Base-by-base conservation (phyloP, 2,888 invertebrate species). In the Caenorhabditis panamensis region DNA sequence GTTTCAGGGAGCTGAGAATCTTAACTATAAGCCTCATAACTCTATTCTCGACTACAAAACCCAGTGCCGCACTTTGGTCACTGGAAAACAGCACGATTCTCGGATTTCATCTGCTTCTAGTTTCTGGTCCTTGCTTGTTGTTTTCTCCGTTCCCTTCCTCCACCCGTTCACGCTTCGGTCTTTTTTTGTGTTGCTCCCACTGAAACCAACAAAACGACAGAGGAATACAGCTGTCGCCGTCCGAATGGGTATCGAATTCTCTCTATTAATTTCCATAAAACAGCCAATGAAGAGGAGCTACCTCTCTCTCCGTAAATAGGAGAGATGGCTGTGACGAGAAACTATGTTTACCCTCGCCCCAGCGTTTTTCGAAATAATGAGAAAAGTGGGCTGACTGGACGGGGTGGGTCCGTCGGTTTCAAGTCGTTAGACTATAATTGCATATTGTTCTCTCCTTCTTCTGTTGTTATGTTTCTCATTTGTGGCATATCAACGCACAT, bases 361-460 rank as follows among this genome's bases (percentile, higher is more conserved):
- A 28, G 11, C 54, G 54, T 62, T 62, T 66, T 62, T 54, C 62
- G 24, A 53, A 49, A 54, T 44, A 54, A 54, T 41, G 47, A 41
- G 53, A 44, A 11, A 53, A 59, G 53, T 18, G 54, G 54, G 16
- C 1, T 9, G 2, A 28, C 26, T 53, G 18, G 18, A 9, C 20
- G 20, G 28, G 26, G 53, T 8, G 9, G 16, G 20, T 20, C 54
- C 54, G 16, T 28, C n/a, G 51, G 51, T 53, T 61, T 71, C 37
- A 47, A 78, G 72, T 79, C 79, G 79, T 79, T 79, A 79, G 54
- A 47, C 49, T 66, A 79, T 79, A 79, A 79, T 79, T 79, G 72
- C 79, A 79, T 79, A 79, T 79, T 73, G 61, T 68, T 20, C 49
- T 58, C 62, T 56, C 26, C 49, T 26, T 36, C 13, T n/a, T 66